phyloP scores from a whole-genome alignment of 2,113 vertebrate genomes.

The Ciconia boyciana region DNA sequence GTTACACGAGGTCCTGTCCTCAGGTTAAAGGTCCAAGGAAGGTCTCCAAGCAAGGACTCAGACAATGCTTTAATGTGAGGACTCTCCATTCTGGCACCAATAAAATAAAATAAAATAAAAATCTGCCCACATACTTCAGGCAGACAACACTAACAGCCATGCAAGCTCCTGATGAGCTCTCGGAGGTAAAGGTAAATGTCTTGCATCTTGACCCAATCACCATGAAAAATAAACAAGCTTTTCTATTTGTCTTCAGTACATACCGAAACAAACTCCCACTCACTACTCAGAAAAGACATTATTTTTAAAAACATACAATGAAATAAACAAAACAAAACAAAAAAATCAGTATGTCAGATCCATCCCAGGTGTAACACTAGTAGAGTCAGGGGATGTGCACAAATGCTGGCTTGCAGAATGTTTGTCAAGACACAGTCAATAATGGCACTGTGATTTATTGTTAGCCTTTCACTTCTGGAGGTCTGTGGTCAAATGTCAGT shows the following conservation, averaged over 20 bases:
- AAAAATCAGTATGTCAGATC: not conserved
- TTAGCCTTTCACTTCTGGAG: not conserved
- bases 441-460: not conserved
- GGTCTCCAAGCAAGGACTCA: not conserved
- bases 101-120: not conserved
- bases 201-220: not conserved
- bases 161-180: not conserved
- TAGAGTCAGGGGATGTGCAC: not conserved
- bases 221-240: not conserved
- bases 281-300: not conserved
- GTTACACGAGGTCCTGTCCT: not conserved
- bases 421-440: too few species aligned
- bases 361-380: not conserved
- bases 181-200: not conserved
- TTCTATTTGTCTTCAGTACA: not conserved
- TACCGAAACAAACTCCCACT: not conserved
- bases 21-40: not conserved
- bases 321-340: not conserved
- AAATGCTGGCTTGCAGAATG: not conserved
- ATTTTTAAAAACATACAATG: not conserved
- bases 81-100: not conserved
- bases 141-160: not conserved
- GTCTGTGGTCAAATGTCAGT: not conserved
- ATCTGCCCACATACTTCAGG: not conserved
- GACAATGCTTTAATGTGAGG: not conserved